Conservation (phyloP, 2,888 invertebrate species). For the Sinodicranocentrus sp. region DNA sequence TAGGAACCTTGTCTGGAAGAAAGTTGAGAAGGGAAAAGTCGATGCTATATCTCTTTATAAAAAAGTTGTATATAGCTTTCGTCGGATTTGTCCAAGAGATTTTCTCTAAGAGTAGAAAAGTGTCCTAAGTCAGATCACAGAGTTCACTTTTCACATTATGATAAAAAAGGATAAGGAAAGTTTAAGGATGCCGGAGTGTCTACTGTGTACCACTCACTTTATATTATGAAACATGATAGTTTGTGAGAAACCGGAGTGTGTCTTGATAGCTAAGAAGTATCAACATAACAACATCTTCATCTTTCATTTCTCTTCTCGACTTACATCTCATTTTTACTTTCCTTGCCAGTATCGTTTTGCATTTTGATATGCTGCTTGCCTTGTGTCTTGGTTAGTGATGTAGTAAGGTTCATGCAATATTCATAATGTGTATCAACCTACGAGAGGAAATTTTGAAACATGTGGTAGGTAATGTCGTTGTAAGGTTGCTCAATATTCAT, state of each 20-base stretch:
- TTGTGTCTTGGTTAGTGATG: neutral
- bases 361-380: neutral
- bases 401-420: neutral
- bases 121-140: slow-evolving; percentile 9
- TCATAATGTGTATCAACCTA: neutral
- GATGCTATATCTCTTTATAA: slow-evolving; percentile 16
- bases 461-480: too few species aligned
- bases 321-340: neutral
- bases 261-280: slow-evolving; percentile 1
- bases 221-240: slow-evolving; percentile 24
- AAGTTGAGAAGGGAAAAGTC: slow-evolving; percentile 27
- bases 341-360: too few species aligned
- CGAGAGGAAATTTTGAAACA: neutral
- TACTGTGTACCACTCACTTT: too few species aligned
- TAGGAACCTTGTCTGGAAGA: neutral
- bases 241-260: neutral
- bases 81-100: slow-evolving; percentile 25
- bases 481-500: too few species aligned
- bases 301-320: slow-evolving; percentile 3
- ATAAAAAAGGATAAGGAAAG: too few species aligned
- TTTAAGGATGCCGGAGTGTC: too few species aligned
- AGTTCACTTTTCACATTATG: slow-evolving; percentile 9
- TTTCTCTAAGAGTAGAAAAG: neutral
- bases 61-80: slow-evolving; percentile 25
- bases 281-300: slow-evolving; percentile 20